These are phyloP conservation scores for Cyprinodon brontotheroides DNA, from an alignment of 2,113 vertebrate genomes.

Conservation along the genomic window DNA sequence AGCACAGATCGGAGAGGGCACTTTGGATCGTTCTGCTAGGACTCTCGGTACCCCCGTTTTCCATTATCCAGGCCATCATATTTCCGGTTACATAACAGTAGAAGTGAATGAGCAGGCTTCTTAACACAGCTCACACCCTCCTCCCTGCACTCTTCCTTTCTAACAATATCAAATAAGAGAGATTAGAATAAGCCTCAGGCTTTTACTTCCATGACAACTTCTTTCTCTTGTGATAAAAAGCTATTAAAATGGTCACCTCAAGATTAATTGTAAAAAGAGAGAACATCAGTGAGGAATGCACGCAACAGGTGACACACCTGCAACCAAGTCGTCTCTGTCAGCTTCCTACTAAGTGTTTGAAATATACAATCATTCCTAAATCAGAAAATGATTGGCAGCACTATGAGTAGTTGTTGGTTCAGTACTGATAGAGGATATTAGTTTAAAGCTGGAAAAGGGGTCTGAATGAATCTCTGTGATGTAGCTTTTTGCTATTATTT, in stretches of 20 bases:
- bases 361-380: no score
- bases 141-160: constrained; percentile 6
- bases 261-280: constrained; percentile 13
- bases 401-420: no score
- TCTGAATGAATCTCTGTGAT: not conserved
- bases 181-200: constrained; percentile 41
- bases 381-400: no score
- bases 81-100: constrained; percentile 39
- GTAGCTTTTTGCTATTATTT: not conserved
- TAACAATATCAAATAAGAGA: constrained; percentile 17
- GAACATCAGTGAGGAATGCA: not conserved
- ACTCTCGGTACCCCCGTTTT: constrained; percentile 10
- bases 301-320: constrained; percentile 30
- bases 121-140: not conserved
- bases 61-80: not conserved
- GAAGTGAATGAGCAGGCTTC: not conserved
- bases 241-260: constrained; percentile 7
- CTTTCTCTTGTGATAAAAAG: not conserved
- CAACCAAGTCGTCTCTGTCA: no score
- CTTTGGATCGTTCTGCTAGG: constrained; percentile 21
- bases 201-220: constrained; percentile 19
- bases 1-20: constrained; percentile 15
- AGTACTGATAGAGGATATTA: not conserved
- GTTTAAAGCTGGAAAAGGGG: not conserved
- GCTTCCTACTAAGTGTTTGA: no score